phyloP scores from a whole-genome alignment of 2,113 vertebrate genomes.

The Salminus brasiliensis region DNA sequence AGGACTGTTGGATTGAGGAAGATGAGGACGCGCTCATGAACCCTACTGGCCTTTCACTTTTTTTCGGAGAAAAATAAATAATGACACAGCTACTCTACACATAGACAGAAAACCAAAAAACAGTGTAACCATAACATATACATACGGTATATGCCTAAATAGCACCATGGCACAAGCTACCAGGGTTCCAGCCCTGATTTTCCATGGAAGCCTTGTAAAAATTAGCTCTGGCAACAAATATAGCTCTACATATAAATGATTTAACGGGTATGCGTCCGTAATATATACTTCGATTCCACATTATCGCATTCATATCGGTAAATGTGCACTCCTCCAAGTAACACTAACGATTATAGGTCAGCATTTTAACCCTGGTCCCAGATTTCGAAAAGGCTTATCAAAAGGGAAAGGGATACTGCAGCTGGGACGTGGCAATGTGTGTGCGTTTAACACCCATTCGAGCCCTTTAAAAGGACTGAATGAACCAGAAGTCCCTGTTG shows the following conservation, averaged over 20 bases:
- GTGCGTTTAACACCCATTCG: constrained; percentile 27
- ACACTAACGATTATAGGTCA: constrained; percentile 39
- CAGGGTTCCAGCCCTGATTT: constrained; percentile 64
- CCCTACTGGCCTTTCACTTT: not conserved
- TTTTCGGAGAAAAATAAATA: not conserved
- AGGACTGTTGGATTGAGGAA: not conserved
- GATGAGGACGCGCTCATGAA: not conserved
- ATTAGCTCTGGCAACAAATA: constrained; percentile 59
- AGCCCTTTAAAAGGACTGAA: constrained; percentile 26
- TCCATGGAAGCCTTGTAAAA: constrained; percentile 56
- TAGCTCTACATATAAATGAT: constrained; percentile 53
- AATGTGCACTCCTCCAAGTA: constrained; percentile 30
- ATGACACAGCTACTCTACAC: constrained; percentile 1
- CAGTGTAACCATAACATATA: not conserved
- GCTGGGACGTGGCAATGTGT: constrained; percentile 16
- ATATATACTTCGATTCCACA: constrained; percentile 25
- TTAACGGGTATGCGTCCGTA: constrained; percentile 29
- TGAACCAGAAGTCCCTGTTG: not conserved
- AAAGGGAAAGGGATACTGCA: constrained; percentile 44
- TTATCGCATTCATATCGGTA: constrained; percentile 26
- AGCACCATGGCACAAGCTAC: constrained; percentile 56
- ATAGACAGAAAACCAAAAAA: not conserved
- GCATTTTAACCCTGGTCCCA: constrained; percentile 53
- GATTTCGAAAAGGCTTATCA: constrained; percentile 22
- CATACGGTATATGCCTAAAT: constrained; percentile 42